phyloP scores from a whole-genome alignment of 2,113 vertebrate genomes.

The Rhegmatorhina hoffmannsi region DNA sequence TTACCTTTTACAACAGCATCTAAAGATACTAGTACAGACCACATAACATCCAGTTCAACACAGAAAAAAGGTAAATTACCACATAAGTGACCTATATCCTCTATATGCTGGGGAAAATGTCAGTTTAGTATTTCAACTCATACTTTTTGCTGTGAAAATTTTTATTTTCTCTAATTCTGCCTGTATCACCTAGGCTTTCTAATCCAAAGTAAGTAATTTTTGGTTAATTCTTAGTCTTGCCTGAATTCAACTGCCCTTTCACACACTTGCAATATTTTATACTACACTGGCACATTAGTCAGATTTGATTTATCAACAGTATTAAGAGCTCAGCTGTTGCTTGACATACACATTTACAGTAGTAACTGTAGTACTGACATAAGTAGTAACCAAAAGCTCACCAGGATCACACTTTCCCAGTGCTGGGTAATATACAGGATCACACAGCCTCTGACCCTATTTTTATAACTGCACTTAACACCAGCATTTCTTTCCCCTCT shows the following conservation, averaged over 20 bases:
- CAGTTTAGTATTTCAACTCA: not conserved
- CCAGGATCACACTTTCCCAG: not conserved
- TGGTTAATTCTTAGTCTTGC: not conserved
- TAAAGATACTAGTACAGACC: constrained; percentile 12
- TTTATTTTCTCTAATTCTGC: not conserved
- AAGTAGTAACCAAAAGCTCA: not conserved
- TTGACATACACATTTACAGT: not conserved
- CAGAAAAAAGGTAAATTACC: not conserved
- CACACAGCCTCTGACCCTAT: not conserved
- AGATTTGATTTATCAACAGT: not conserved
- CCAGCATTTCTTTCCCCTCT: not conserved
- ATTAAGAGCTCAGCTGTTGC: not conserved
- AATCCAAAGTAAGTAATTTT: not conserved
- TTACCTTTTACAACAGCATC: not conserved
- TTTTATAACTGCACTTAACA: not conserved
- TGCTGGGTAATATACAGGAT: not conserved
- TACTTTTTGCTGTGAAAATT: not conserved
- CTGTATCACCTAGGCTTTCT: not conserved
- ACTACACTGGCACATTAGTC: not conserved
- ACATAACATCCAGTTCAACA: not conserved
- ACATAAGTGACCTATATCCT: not conserved
- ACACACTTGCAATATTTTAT: not conserved
- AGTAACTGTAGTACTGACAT: not conserved
- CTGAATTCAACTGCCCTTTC: not conserved
- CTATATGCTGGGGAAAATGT: not conserved